These are phyloP conservation scores for Ascidia mentula DNA, from an alignment of 23 tunicate species.

Conservation along the genomic window DNA sequence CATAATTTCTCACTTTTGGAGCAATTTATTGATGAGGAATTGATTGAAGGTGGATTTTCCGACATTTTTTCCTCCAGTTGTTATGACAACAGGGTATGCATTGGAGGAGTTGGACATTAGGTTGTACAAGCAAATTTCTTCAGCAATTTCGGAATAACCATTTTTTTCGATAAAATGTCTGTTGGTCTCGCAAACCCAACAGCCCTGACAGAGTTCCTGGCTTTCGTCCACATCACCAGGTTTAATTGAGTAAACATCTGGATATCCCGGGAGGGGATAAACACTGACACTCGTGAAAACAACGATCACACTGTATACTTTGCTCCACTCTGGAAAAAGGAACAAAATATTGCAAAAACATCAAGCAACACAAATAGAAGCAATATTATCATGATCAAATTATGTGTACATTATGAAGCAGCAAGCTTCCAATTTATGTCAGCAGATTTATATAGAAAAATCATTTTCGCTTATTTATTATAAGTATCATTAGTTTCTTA, in stretches of 20 bases:
- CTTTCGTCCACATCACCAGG: background rate
- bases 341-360: no score
- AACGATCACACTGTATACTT: background rate
- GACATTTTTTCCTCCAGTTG: constrained; percentile 77
- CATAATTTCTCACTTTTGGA: constrained; percentile 16
- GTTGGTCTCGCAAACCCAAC: constrained; percentile 28
- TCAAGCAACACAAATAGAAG: no score
- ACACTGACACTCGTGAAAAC: background rate
- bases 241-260: background rate
- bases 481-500: no score
- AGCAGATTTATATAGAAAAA: no score
- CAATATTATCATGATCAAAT: no score
- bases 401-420: no score
- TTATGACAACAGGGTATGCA: constrained; percentile 37
- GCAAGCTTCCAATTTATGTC: no score
- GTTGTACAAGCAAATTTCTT: background rate
- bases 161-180: constrained; percentile 22
- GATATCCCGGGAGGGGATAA: constrained; percentile 20
- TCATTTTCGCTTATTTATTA: no score
- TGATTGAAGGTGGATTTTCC: constrained; percentile 88
- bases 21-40: constrained; percentile 53
- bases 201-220: constrained; percentile 9
- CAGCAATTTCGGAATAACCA: constrained; percentile 1
- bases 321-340: background rate
- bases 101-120: background rate